These are phyloP conservation scores for Drosophila dunni DNA, from an alignment of 1,140 invertebrate genomes.

Conservation along the genomic window DNA sequence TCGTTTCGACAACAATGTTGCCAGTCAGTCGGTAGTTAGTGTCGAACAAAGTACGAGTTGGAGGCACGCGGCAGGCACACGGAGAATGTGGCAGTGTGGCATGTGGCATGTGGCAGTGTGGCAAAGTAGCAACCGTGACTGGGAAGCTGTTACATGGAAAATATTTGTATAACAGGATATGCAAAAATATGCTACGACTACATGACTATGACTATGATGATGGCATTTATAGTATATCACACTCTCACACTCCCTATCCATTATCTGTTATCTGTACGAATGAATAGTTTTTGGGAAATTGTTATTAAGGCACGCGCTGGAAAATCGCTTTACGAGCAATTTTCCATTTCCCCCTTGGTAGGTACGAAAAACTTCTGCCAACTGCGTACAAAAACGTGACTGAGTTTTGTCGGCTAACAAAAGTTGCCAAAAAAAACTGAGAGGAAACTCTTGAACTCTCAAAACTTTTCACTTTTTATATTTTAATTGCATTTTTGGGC, in stretches of 20 bases:
- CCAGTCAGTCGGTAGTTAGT: conserved; percentile 32
- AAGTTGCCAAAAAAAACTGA: conserved; percentile 10
- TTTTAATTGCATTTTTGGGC: conserved; percentile 47
- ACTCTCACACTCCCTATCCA: conserved; percentile 3
- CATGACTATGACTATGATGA: conserved; percentile 38
- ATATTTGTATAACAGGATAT: conserved; percentile 81
- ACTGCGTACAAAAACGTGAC: conserved; percentile 28
- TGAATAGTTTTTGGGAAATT: conserved; percentile 69
- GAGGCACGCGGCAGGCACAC: not conserved
- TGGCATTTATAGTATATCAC: conserved; percentile 45
- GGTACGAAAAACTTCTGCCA: conserved; percentile 6
- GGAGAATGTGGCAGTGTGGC: conserved; percentile 4
- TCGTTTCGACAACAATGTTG: conserved; percentile 61
- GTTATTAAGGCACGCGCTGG: conserved; percentile 63
- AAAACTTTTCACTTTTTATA: conserved; percentile 30
- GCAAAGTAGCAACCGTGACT: conserved; percentile 45
- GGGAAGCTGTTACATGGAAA: conserved; percentile 72
- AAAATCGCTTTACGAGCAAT: conserved; percentile 62
- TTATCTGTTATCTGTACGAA: conserved; percentile 25
- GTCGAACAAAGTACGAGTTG: not conserved
- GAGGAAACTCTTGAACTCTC: conserved; percentile 8
- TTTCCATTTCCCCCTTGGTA: conserved; percentile 18
- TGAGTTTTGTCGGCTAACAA: conserved; percentile 32
- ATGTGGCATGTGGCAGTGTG: conserved; percentile 18
- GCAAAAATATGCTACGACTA: conserved; percentile 68